Evolutionary conservation across 1,140 invertebrate species (phyloP), one percentile per base, ranked within the genome.

Genomic region (Drosophila suzukii): DNA sequence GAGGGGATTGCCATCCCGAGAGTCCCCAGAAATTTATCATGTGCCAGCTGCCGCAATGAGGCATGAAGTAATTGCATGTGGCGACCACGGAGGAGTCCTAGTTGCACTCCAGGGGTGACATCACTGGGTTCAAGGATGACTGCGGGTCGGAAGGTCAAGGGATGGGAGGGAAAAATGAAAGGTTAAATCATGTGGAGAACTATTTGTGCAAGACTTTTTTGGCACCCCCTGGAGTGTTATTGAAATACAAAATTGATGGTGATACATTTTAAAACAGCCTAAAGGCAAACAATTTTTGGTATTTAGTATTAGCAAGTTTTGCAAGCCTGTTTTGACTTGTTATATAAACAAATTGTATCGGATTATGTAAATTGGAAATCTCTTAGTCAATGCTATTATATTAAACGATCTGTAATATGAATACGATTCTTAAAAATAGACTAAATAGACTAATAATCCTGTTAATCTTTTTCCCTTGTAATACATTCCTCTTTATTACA

Each of bases 31-130:
- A 62, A 71, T 81, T 62, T 41, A 55, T 81, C 72, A 81, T 80
- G 53, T 73, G 82, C n/a, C 78, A 78, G 63, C 58, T 71, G 75
- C 65, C 34, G 59, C 54, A 71, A 50, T 71, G 59, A 38, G 56
- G 50, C 78, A 66, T 56, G 24, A 15, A 66, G 56, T 59, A 65
- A 36, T 50, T 62, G 63, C 63, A 62, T 60, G 46, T 27, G 63
- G 36, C 17, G 20, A 17, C 15, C 36, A 11, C 15, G 11, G 51
- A 34, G 50, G 38, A 44, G 46, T 53, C 38, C 65, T 66, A 68
- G 65, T 68, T 68, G 61, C 61, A 68, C 65, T 68, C 65, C 47
- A 34, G 68, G 54, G 53, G 65, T 10, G 44, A 27, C 15, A 12
- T 38, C 8, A 4, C 15, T 0, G 34, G 6, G 15, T 49, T 50